Evolutionary conservation across 2,888 invertebrate genomes (phyloP).

Genomic region (Drosophila pegasa): DNA sequence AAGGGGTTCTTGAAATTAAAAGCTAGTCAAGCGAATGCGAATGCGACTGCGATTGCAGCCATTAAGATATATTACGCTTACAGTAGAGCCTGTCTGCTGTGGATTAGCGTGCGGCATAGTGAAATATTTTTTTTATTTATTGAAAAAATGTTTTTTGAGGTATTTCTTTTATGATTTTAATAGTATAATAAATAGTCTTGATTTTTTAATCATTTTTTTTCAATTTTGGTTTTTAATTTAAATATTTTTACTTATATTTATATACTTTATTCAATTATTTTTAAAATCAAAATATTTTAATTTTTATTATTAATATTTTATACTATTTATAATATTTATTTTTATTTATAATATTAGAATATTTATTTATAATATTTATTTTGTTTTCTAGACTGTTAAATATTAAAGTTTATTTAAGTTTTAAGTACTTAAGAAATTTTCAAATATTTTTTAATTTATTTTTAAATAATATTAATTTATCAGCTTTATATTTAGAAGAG

Average conservation of each 20-base stretch:
- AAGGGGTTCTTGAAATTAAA: slow-evolving; percentile 48
- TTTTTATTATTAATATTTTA: too few relatives aligned
- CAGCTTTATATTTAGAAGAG: not conserved
- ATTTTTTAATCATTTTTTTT: not conserved
- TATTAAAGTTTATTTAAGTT: too few relatives aligned
- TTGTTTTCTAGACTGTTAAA: too few relatives aligned
- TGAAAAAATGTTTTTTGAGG: not conserved
- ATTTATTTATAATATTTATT: too few relatives aligned
- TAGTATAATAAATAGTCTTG: too few relatives aligned
- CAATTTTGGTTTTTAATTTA: too few relatives aligned
- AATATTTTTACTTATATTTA: too few relatives aligned
- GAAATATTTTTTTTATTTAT: not conserved
- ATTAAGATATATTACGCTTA: slow-evolving; percentile 23
- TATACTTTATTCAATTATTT: too few relatives aligned
- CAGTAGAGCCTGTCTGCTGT: not conserved
- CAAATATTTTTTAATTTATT: not conserved
- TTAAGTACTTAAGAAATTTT: too few relatives aligned
- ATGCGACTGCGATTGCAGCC: not conserved
- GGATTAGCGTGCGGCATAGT: not conserved
- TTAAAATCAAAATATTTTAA: too few relatives aligned
- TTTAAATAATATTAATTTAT: not conserved
- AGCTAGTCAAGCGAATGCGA: slow-evolving; percentile 13
- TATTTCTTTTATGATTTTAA: not conserved
- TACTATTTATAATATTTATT: too few relatives aligned
- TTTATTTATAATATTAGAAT: too few relatives aligned